phyloP scores from a whole-genome alignment of 2,113 vertebrate genomes.

The Acanthisitta chloris region DNA sequence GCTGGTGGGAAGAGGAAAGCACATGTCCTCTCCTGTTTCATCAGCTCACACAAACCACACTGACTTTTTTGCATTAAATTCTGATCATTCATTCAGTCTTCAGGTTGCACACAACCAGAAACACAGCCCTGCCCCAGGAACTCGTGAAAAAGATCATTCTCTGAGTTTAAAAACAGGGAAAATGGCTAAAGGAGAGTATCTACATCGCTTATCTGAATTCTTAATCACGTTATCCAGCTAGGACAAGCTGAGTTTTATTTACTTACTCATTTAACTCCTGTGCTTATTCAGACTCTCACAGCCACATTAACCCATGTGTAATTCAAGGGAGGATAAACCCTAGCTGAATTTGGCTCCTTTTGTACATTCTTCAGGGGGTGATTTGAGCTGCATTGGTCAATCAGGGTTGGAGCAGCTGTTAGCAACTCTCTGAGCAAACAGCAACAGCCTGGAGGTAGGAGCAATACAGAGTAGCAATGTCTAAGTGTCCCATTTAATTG shows the following conservation, averaged over 20 bases:
- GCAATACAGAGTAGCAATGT: conserved; percentile 45
- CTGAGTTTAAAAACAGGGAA: not conserved
- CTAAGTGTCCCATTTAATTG: conserved; percentile 56
- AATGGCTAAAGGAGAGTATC: not conserved
- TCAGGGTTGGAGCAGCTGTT: conserved; percentile 10
- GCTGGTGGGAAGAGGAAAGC: not conserved
- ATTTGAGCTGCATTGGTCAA: not conserved
- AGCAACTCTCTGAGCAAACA: not conserved
- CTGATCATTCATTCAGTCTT: not conserved
- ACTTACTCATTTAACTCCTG: not conserved
- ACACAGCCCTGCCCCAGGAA: not conserved
- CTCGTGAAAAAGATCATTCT: not conserved
- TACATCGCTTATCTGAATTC: not conserved
- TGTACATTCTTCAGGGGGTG: conserved; percentile 8
- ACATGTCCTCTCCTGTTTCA: not conserved
- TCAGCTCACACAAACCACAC: not conserved
- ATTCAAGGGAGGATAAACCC: not conserved
- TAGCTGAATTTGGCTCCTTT: not conserved
- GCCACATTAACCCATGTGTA: not conserved
- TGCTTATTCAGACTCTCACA: not conserved
- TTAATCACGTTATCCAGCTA: not conserved
- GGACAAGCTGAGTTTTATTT: not conserved
- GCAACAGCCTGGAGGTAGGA: conserved; percentile 20
- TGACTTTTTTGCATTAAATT: not conserved
- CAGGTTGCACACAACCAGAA: not conserved